These are phyloP conservation scores for Sebastes jordani DNA, from an alignment of 2,797 vertebrate genomes.

Conservation along the genomic window DNA sequence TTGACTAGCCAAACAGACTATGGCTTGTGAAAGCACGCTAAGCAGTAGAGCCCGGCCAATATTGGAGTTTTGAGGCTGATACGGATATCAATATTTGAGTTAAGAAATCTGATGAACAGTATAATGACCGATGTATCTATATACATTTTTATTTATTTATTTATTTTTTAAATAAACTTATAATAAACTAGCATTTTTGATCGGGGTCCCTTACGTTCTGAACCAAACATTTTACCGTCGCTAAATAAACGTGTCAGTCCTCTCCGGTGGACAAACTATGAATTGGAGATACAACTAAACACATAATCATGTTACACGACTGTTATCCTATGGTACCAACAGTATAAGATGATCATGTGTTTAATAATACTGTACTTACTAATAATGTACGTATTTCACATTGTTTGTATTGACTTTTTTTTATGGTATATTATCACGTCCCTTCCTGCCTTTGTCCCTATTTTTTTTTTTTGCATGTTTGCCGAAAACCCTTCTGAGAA, in stretches of 20 bases:
- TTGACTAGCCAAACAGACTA: too few species aligned
- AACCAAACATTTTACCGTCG: not conserved
- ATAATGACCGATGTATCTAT: not conserved
- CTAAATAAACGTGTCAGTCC: not conserved
- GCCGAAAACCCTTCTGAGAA: not conserved
- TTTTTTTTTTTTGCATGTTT: too few species aligned
- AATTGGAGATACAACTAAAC: not conserved
- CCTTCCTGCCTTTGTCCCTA: not conserved
- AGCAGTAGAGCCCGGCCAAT: not conserved
- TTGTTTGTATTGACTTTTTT: not conserved
- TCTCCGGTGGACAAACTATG: not conserved
- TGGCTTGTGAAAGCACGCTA: too few species aligned
- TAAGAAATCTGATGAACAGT: not conserved
- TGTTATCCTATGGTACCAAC: not conserved
- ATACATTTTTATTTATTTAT: too few species aligned
- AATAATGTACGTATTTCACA: not conserved
- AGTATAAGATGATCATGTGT: not conserved
- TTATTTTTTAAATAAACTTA: not conserved
- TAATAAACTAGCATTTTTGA: not conserved
- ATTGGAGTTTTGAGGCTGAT: not conserved
- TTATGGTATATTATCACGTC: not conserved
- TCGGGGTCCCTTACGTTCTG: not conserved
- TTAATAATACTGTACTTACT: not conserved
- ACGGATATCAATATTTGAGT: not conserved
- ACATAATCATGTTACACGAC: not conserved